These are phyloP conservation scores for Coregonus clupeaformis DNA, from an alignment of 2,113 vertebrate genomes.

Conservation along the genomic window DNA sequence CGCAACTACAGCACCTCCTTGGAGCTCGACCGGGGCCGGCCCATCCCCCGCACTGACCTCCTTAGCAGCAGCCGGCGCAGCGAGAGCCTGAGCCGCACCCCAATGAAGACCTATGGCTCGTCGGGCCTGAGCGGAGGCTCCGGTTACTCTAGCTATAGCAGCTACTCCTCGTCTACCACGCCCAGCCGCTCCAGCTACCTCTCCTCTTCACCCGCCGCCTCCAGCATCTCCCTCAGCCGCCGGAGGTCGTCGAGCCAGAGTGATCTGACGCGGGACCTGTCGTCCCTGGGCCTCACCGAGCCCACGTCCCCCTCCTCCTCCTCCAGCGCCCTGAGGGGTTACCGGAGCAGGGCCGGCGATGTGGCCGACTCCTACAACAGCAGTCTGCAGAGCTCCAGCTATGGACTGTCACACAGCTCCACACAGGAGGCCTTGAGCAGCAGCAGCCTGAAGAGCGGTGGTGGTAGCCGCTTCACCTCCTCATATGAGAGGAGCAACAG, in stretches of 20 bases:
- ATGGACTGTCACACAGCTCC: slow-evolving; percentile 60
- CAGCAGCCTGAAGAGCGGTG: slow-evolving; percentile 66
- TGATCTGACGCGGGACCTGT: slow-evolving; percentile 85
- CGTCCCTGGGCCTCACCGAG: slow-evolving; percentile 76
- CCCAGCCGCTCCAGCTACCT: slow-evolving; percentile 69
- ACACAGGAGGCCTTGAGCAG: slow-evolving; percentile 44
- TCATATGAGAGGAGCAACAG: slow-evolving; percentile 70
- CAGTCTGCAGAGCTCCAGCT: slow-evolving; percentile 39
- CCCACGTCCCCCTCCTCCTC: slow-evolving; percentile 59
- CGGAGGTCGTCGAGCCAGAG: slow-evolving; percentile 88
- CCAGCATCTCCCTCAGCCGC: slow-evolving; percentile 73
- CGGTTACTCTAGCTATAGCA: slow-evolving; percentile 65
- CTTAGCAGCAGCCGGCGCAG: slow-evolving; percentile 71
- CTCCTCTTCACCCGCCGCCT: slow-evolving; percentile 68
- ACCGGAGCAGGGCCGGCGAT: slow-evolving; percentile 63
- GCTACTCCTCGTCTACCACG: slow-evolving; percentile 44
- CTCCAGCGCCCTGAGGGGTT: slow-evolving; percentile 64
- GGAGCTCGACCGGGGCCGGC: slow-evolving; percentile 73
- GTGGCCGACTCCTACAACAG: slow-evolving; percentile 56
- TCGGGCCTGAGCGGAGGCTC: slow-evolving; percentile 76
- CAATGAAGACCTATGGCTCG: slow-evolving; percentile 61
- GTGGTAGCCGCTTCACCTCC: slow-evolving; percentile 63
- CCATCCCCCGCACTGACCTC: slow-evolving; percentile 79
- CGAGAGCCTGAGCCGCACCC: slow-evolving; percentile 80
- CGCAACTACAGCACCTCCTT: slow-evolving; percentile 77